Evolutionary conservation across 1,140 invertebrate species (phyloP).

Genomic region (Arion vulgaris): DNA sequence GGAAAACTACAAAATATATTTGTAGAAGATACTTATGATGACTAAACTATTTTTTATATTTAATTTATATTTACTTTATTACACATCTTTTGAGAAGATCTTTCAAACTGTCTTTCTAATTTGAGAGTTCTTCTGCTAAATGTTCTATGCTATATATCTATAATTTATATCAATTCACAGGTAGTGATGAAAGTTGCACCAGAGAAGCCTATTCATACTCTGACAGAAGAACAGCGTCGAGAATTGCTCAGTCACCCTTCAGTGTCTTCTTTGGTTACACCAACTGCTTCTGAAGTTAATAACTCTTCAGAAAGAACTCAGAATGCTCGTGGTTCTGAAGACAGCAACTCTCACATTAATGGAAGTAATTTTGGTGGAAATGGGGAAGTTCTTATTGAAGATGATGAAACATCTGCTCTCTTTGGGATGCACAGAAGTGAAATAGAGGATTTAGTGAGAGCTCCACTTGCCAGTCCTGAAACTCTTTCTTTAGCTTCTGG

Average conservation of each 20-base stretch:
- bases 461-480: slow-evolving; percentile 88
- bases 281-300: slow-evolving; percentile 12
- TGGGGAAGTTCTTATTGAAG: slow-evolving; percentile 13
- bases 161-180: too few species aligned
- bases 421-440: slow-evolving; percentile 26
- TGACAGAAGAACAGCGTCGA: slow-evolving; percentile 61
- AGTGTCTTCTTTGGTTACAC: slow-evolving; percentile 43
- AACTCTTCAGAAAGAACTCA: not conserved
- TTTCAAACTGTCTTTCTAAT: too few species aligned
- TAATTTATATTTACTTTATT: too few species aligned
- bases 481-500: slow-evolving; percentile 85
- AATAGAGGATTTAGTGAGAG: slow-evolving; percentile 69
- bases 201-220: slow-evolving; percentile 69
- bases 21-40: too few species aligned
- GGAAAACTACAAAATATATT: too few species aligned
- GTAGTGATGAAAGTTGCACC: slow-evolving; percentile 72
- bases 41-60: too few species aligned
- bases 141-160: too few species aligned
- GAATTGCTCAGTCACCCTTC: slow-evolving; percentile 50
- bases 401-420: not conserved
- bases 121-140: too few species aligned
- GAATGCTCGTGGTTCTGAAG: slow-evolving; percentile 21
- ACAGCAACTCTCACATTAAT: slow-evolving; percentile 19
- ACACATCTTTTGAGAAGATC: too few species aligned
- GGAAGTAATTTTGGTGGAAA: slow-evolving; percentile 7